Evolutionary conservation across 2,113 vertebrate species (phyloP).

Genomic region (Progne subis): DNA sequence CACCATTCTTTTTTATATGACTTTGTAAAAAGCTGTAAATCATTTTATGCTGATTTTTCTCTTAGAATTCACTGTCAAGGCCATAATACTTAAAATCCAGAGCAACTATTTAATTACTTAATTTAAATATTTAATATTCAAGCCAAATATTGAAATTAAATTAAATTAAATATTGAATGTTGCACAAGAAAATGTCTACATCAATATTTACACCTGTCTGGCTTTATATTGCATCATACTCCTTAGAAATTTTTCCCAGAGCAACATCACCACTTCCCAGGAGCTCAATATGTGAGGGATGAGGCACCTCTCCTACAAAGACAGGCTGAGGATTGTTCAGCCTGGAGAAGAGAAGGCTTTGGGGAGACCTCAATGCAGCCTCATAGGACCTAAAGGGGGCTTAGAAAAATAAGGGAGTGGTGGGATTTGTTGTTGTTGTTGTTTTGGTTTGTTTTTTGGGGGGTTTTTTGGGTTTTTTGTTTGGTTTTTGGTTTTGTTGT

Average conservation of each 20-base stretch:
- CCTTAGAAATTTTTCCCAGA: not conserved
- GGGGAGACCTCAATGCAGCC: not conserved
- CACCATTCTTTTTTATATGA: not conserved
- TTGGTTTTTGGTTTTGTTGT: too few relatives aligned
- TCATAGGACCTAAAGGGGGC: not conserved
- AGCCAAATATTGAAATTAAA: not conserved
- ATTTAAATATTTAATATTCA: not conserved
- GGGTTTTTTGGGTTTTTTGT: too few relatives aligned
- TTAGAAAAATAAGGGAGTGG: not conserved
- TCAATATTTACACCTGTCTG: not conserved
- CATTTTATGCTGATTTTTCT: not conserved
- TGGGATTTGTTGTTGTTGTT: too few relatives aligned
- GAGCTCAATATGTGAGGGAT: not conserved
- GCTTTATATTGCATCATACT: not conserved
- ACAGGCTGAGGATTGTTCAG: not conserved
- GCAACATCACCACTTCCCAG: not conserved
- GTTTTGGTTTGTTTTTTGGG: too few relatives aligned
- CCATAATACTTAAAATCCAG: not conserved
- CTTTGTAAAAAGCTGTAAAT: not conserved
- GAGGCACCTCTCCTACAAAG: not conserved
- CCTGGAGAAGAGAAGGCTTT: not conserved
- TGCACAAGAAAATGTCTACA: not conserved
- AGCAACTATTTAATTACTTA: not conserved
- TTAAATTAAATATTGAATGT: not conserved
- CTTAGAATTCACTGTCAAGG: not conserved